Percentiles rank a stretch among this genome's conserved stretches.
Conservation (phyloP, 1,140 invertebrate species). For the Planococcus citri region DNA sequence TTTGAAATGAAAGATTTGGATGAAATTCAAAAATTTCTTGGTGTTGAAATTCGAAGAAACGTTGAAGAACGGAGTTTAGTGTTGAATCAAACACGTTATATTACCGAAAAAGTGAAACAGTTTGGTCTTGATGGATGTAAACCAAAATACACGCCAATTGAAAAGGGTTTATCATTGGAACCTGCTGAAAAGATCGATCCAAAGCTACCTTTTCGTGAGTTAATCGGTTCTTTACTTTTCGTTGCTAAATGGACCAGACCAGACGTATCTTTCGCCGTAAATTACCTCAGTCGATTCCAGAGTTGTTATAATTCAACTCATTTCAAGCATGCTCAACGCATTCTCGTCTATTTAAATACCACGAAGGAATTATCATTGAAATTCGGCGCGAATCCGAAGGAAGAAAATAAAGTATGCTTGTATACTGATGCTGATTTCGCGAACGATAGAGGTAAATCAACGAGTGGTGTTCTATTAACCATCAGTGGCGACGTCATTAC, state of each 20-base stretch:
- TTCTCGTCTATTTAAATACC: conserved; percentile 34
- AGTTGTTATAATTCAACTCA: conserved; percentile 30
- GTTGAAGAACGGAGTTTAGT: neutral
- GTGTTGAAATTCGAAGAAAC: neutral
- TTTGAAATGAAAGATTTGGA: conserved; percentile 14
- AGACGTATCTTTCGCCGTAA: conserved; percentile 33
- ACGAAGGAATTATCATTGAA: conserved; percentile 25
- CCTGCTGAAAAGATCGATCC: neutral
- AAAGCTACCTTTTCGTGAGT: conserved; percentile 29
- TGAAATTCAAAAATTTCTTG: neutral
- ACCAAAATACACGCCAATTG: conserved; percentile 11
- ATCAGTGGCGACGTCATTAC: conserved; percentile 25
- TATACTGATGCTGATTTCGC: conserved; percentile 9
- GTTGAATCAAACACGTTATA: conserved; percentile 5
- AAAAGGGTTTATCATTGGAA: neutral
- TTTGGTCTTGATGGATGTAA: neutral
- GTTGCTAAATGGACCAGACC: conserved; percentile 32
- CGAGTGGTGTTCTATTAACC: conserved; percentile 30
- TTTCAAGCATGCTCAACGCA: conserved; percentile 31
- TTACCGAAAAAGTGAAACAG: neutral
- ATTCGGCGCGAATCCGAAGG: neutral
- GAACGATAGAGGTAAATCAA: conserved; percentile 27
- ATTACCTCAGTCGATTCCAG: conserved; percentile 32
- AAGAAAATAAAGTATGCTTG: neutral
- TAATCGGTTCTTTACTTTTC: conserved; percentile 34